Evolutionary conservation across 2,113 vertebrate genomes (phyloP), one percentile per base, ranked within the genome.

Genomic region (Zosterops japonicus): DNA sequence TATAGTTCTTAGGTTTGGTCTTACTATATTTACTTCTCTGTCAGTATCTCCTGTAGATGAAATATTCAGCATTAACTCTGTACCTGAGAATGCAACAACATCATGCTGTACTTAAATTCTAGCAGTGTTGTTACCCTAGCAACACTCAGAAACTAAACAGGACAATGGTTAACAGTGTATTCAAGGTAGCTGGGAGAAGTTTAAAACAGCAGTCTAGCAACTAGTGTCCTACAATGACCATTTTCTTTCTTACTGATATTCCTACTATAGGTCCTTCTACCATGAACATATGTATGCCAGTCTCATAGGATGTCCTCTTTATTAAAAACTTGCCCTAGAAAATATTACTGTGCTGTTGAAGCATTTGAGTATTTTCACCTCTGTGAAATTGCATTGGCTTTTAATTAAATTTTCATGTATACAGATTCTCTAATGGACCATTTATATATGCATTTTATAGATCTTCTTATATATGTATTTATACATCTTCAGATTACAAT

Each of bases 231-330:
- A 33, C 11, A 82, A 20, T 36, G 5, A 31, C 3, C 9, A 24
- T n/a, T 24, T 33, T 60, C 20, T 35, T 59, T 35, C 35, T 25
- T 41, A 25, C 12, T 36, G 25, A 24, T 57, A 31, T 35, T 56
- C 6, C 5, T 44, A 9, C 49, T 9, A 27, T 36, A 49, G 1
- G 6, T 69, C 2, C 9, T 41, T 35, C 25, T 77, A 33, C 36
- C 3, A 2, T 25, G 17, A 83, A 60, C 2, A 4, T 2, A 8
- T 17, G 9, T 8, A 20, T 25, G 3, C 19, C 1, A 0, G 20
- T 36, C 21, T 78, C 22, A 41, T 27, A 71, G 29, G 5, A n/a
- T 35, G 5, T 67, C 12, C 12, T 56, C 29, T 52, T 60, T 77
- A 3, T 46, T 44, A 59, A 57, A 61, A 49, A 31, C 6, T 39